A percentile compares a stretch with the other conserved stretches of the same genome.
phyloP scores from a whole-genome alignment of 23 tunicate genomes.

The Ascidia mentula region DNA sequence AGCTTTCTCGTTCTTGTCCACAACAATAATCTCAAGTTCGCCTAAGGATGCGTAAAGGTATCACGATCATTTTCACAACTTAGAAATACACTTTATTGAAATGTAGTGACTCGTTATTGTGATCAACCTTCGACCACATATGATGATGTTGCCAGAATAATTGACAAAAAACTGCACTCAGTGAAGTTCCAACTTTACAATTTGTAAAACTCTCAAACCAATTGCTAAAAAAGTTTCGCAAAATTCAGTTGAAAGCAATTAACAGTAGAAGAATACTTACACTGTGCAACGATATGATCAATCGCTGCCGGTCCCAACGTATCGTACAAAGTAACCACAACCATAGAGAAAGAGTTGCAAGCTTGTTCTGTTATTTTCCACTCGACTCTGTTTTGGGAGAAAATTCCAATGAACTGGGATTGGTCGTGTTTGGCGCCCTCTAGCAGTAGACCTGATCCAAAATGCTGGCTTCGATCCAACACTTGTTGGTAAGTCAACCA shows the following conservation, averaged over 20 bases:
- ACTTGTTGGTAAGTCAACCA: conserved; percentile 80
- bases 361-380: conserved; percentile 88
- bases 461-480: conserved; percentile 47
- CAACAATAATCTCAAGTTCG: conserved; percentile 47
- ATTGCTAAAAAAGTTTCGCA: too few species aligned
- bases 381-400: conserved; percentile 79
- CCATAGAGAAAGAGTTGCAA: conserved; percentile 89
- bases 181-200: too few species aligned
- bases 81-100: too few species aligned
- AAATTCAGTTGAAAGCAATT: too few species aligned
- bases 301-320: conserved; percentile 86
- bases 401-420: conserved; percentile 71
- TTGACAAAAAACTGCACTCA: too few species aligned
- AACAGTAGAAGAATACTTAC: conserved; percentile 90
- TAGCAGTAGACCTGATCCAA: conserved; percentile 81
- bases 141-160: too few species aligned
- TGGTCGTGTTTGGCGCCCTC: conserved; percentile 70
- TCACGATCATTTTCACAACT: too few species aligned
- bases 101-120: too few species aligned
- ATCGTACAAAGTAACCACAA: conserved; percentile 89
- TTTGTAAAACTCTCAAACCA: too few species aligned
- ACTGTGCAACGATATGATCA: conserved; percentile 58
- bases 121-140: too few species aligned
- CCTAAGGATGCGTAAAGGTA: conserved; percentile 30
- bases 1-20: conserved; percentile 62